Evolutionary conservation across 1,140 invertebrate species (phyloP).

Genomic region (Leptinotarsa texana): DNA sequence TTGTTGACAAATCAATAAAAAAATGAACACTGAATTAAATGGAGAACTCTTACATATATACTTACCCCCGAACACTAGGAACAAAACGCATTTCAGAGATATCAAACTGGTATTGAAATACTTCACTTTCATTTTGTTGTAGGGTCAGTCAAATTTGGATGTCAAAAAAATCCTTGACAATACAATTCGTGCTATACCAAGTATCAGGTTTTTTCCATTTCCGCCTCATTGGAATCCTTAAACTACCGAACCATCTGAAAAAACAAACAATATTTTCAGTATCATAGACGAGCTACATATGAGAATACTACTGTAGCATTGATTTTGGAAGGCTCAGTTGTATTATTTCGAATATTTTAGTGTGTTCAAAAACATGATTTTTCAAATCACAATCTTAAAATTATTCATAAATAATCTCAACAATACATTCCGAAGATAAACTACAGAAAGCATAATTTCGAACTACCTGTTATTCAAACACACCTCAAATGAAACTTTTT

Average conservation of each 20-base stretch:
- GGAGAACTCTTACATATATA: background rate
- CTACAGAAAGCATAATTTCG: too few relatives aligned
- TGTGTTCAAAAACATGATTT: background rate
- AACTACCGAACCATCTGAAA: constrained; percentile 19
- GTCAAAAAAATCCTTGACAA: background rate
- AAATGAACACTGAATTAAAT: too few relatives aligned
- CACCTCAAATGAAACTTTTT: too few relatives aligned
- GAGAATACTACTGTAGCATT: background rate
- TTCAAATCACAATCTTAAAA: background rate
- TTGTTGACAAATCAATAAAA: too few relatives aligned
- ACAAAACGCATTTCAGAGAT: constrained; percentile 60
- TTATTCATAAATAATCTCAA: background rate
- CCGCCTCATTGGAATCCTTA: constrained; percentile 11
- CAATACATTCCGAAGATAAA: too few relatives aligned
- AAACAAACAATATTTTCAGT: constrained; percentile 7
- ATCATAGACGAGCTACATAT: background rate
- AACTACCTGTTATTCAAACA: too few relatives aligned
- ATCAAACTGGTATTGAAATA: constrained; percentile 54
- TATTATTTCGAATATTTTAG: background rate
- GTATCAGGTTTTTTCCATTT: constrained; percentile 24
- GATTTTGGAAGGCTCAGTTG: background rate
- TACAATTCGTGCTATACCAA: constrained; percentile 2
- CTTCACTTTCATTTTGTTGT: constrained; percentile 19
- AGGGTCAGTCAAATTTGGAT: background rate
- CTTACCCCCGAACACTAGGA: constrained; percentile 61